phyloP scores from a whole-genome alignment of 1,140 invertebrate genomes.

The Aporrectodea caliginosa region DNA sequence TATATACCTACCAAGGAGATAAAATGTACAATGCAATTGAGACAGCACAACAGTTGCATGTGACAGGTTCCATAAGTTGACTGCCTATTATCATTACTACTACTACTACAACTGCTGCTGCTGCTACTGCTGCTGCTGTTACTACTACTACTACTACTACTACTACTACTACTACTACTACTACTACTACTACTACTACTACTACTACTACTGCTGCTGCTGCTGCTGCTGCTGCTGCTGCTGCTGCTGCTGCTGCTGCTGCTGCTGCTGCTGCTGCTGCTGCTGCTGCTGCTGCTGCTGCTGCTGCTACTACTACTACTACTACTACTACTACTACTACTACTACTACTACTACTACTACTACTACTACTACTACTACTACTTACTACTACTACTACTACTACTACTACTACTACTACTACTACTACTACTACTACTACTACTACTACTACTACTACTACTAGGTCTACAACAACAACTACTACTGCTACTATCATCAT shows the following conservation, averaged over 20 bases:
- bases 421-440: no score
- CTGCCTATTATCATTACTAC: no score
- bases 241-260: slow-evolving; percentile 15
- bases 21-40: no score
- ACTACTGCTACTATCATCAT: no score
- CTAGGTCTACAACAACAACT: no score
- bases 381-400: no score
- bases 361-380: slow-evolving; percentile 25
- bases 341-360: slow-evolving; percentile 20
- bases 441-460: no score
- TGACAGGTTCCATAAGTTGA: no score
- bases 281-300: slow-evolving; percentile 15
- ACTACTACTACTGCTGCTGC: slow-evolving; percentile 17
- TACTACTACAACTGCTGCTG: slow-evolving; percentile 26
- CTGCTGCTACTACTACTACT: slow-evolving; percentile 27
- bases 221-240: slow-evolving; percentile 6
- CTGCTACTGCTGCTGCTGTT: slow-evolving; percentile 21
- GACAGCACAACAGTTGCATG: no score
- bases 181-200: slow-evolving; percentile 20
- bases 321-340: slow-evolving; percentile 28
- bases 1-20: no score
- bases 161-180: slow-evolving; percentile 28
- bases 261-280: slow-evolving; percentile 4
- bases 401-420: slow-evolving; percentile 20
- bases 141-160: slow-evolving; percentile 26